phyloP scores from a whole-genome alignment of 2,113 vertebrate species.

The Opisthocomus hoazin region DNA sequence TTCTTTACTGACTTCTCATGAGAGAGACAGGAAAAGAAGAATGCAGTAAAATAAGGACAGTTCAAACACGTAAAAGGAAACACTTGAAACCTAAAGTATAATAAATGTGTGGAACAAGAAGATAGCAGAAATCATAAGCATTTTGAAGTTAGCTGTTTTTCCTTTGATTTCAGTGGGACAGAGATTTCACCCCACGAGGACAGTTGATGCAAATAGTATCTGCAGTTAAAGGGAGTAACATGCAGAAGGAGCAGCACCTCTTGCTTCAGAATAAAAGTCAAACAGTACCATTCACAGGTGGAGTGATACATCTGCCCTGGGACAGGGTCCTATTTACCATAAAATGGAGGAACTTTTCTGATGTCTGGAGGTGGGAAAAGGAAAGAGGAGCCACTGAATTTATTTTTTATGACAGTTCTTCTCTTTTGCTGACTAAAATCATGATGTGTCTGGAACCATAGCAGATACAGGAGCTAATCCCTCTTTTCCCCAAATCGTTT shows the following conservation, averaged over 20 bases:
- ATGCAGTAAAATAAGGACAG: not conserved
- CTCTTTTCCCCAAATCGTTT: not conserved
- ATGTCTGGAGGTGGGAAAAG: not conserved
- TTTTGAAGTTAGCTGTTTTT: not conserved
- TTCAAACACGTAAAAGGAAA: constrained; percentile 8
- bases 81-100: not conserved
- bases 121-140: not conserved
- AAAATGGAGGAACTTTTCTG: not conserved
- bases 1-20: not conserved
- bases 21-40: not conserved
- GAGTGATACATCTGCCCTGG: not conserved
- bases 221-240: not conserved
- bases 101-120: not conserved
- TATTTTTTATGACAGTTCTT: not conserved
- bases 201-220: not conserved
- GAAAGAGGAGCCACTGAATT: not conserved
- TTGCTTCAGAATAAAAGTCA: not conserved
- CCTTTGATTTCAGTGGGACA: not conserved
- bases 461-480: not conserved
- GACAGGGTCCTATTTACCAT: not conserved
- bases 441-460: not conserved
- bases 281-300: not conserved
- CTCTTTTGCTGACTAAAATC: not conserved
- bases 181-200: not conserved
- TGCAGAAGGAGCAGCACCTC: not conserved